These are phyloP conservation scores for Eulemur coronatus DNA, from an alignment of 2,797 vertebrate genomes.

Conservation along the genomic window DNA sequence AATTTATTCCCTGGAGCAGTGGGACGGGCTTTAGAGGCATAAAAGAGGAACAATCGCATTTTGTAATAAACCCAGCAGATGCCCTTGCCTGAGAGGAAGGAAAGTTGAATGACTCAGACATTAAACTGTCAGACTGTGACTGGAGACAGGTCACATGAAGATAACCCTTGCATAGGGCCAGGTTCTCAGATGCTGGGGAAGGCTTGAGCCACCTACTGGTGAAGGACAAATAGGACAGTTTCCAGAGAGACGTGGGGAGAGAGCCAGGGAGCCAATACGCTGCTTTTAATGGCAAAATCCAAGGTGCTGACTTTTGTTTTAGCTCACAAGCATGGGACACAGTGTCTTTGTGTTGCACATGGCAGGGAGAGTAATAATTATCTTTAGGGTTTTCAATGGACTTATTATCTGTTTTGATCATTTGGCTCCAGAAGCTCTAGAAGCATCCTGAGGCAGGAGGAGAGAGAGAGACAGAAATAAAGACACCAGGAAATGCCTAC, in stretches of 20 bases:
- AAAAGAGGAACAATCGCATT: slow-evolving; percentile 13
- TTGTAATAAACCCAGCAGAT: slow-evolving; percentile 9
- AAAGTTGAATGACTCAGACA: not conserved
- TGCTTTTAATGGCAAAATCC: not conserved
- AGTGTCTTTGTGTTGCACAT: not conserved
- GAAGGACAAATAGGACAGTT: not conserved
- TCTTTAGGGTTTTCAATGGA: not conserved
- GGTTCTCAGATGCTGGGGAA: not conserved
- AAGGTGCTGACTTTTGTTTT: slow-evolving; percentile 22
- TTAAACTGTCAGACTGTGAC: slow-evolving; percentile 13
- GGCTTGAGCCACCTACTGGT: not conserved
- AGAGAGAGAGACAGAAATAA: not conserved
- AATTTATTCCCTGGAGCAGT: slow-evolving; percentile 34
- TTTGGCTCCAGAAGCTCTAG: not conserved
- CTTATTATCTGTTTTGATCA: not conserved
- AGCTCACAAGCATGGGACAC: not conserved
- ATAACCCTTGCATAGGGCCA: not conserved
- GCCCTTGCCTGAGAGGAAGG: slow-evolving; percentile 9
- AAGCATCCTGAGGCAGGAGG: not conserved
- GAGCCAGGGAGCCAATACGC: not conserved
- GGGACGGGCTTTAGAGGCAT: not conserved
- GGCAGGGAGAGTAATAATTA: not conserved
- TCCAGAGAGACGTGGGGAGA: not conserved
- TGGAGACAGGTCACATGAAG: slow-evolving; percentile 28
- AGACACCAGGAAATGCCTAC: not conserved